Percentiles rank a stretch among this genome's conserved stretches.
These are phyloP conservation scores for Seira musarum DNA, from an alignment of 2,888 invertebrate genomes.

Conservation along the genomic window DNA sequence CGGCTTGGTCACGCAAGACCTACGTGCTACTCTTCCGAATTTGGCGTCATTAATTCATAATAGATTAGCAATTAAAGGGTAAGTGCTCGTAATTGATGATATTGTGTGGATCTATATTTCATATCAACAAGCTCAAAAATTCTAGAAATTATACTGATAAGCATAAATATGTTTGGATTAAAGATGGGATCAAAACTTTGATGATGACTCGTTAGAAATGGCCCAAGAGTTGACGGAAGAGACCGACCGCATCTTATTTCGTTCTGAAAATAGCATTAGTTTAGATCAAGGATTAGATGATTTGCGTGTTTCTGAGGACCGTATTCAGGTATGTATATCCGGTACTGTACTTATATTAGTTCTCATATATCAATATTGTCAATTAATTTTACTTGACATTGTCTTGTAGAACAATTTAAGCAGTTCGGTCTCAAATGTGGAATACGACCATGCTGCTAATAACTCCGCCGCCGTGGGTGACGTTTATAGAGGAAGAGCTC, in stretches of 20 bases:
- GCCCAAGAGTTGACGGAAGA: constrained; percentile 69
- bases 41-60: constrained; percentile 76
- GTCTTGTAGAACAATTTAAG: constrained; percentile 18
- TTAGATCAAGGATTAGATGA: constrained; percentile 67
- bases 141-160: background rate
- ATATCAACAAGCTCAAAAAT: constrained; percentile 1
- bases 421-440: constrained; percentile 37
- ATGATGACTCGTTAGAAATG: constrained; percentile 66
- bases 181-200: constrained; percentile 68
- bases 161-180: no score
- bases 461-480: constrained; percentile 66
- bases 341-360: background rate
- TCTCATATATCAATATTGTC: constrained; percentile 5
- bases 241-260: constrained; percentile 59
- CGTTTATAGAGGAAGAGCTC: constrained; percentile 65
- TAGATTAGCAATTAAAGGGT: constrained; percentile 68
- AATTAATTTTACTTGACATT: constrained; percentile 34
- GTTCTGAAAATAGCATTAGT: constrained; percentile 65
- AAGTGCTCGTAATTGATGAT: constrained; percentile 8
- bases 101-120: background rate
- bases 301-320: constrained; percentile 26
- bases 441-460: constrained; percentile 55
- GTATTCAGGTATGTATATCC: constrained; percentile 20
- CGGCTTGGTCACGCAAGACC: constrained; percentile 81
- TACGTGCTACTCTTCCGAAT: constrained; percentile 85